Evolutionary conservation across 2,797 vertebrate genomes (phyloP).

Genomic region (Tiaroga cobitis): DNA sequence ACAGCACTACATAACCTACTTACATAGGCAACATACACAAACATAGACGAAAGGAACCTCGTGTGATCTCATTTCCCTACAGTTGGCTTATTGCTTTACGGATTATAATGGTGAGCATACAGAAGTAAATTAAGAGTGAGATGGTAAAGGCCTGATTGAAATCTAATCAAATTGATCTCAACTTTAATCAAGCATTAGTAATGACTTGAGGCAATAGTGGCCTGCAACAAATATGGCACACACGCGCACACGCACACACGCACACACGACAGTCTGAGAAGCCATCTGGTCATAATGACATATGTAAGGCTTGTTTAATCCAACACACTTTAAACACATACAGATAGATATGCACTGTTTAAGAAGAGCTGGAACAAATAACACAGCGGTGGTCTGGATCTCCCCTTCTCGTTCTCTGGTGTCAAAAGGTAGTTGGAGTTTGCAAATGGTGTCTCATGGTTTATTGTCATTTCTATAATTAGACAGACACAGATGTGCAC

Average conservation of each 20-base stretch:
- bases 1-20: background rate
- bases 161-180: constrained; percentile 64
- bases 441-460: constrained; percentile 67
- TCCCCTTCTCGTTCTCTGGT: constrained; percentile 4
- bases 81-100: constrained; percentile 57
- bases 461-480: constrained; percentile 78
- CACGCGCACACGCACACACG: accelerated
- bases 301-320: constrained; percentile 16
- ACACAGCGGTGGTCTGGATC: background rate
- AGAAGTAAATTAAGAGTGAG: constrained; percentile 54
- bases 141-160: constrained; percentile 57
- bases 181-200: constrained; percentile 58
- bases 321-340: constrained; percentile 26
- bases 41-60: constrained; percentile 18
- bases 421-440: constrained; percentile 37
- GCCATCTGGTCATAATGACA: constrained; percentile 33
- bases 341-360: constrained; percentile 11
- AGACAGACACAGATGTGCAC: constrained; percentile 76
- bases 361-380: constrained; percentile 23
- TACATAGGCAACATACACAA: constrained; percentile 1
- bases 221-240: constrained; percentile 46
- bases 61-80: constrained; percentile 47
- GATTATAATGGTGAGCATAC: constrained; percentile 46
- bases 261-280: constrained; percentile 12
- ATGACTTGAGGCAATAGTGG: constrained; percentile 53